Base-by-base conservation (phyloP, 2,113 vertebrate species). In the Saimiri boliviensis region DNA sequence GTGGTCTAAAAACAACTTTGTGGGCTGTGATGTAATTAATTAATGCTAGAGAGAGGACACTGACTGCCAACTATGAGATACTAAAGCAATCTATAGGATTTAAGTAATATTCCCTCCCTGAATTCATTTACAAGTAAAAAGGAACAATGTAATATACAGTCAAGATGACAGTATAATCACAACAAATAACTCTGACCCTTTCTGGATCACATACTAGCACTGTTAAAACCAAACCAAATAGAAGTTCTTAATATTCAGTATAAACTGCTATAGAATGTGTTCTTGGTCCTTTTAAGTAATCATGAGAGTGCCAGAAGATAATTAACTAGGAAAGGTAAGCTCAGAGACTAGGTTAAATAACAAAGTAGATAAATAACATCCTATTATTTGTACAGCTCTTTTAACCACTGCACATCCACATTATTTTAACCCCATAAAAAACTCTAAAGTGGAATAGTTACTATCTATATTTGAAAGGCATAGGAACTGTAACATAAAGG, bases 231-330 rank as follows among this genome's bases (percentile, higher is more conserved):
- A 94, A 89, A 92, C 40, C 79, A 81, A 92, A 95, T 0, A 49
- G 27, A 86, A 73, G 35, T 79, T 84, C 76, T 97, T 23, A 79
- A 80, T 84, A 95, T 49, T 86, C 30, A 93, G 35, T 56, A 30
- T 92, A 89, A 93, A 45, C 84, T 58, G 47, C 27, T 80, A 74
- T 80, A 91, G 74, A 91, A 89, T 86, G 74, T 91, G 56, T 85
- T 80, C 73, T 71, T 58, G 13, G 30, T 97, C 40, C n/a, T 11
- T 89, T 95, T 80, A 86, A 85, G 30, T 93, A 96, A 95, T 89
- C 27, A 91, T 54, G 12, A 66, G 42, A 58, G n/a, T 70, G 11
- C 40, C 74, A 89, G 79, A 93, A 81, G 94, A 93, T 73, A 93
- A 93, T 35, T 19, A 84, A 68, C 45, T 86, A 86, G 30, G 70